phyloP scores from a whole-genome alignment of 1,140 invertebrate genomes.

The Hormaphis cornu region DNA sequence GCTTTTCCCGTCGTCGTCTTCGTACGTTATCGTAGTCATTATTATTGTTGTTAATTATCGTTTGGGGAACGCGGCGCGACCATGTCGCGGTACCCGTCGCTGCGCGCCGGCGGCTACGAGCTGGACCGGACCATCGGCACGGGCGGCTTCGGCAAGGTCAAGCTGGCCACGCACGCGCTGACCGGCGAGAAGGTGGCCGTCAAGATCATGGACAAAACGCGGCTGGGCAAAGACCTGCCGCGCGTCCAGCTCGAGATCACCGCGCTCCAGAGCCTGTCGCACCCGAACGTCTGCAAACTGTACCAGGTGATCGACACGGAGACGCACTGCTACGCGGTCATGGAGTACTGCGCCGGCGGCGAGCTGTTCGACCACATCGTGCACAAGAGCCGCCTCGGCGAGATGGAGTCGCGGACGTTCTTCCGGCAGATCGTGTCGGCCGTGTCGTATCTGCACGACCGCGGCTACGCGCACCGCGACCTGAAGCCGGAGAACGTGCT shows the following conservation, averaged over 20 bases:
- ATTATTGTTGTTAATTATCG: no score
- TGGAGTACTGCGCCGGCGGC: slow-evolving; percentile 75
- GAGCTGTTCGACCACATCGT: slow-evolving; percentile 74
- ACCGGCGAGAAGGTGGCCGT: slow-evolving; percentile 77
- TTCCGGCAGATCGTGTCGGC: slow-evolving; percentile 71
- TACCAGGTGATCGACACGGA: slow-evolving; percentile 74
- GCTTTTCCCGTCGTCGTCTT: neutral
- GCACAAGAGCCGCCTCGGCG: slow-evolving; percentile 57
- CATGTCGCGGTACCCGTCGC: slow-evolving; percentile 24
- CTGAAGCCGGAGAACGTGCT: slow-evolving; percentile 80
- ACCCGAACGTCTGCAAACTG: slow-evolving; percentile 74
- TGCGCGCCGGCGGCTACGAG: slow-evolving; percentile 46
- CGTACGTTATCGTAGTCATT: neutral
- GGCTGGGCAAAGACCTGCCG: slow-evolving; percentile 65
- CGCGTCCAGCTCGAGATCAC: slow-evolving; percentile 68
- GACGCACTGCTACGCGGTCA: slow-evolving; percentile 57
- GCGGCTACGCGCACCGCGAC: slow-evolving; percentile 71
- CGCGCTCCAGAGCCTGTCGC: slow-evolving; percentile 66
- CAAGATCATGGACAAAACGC: slow-evolving; percentile 73
- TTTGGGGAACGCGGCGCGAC: neutral
- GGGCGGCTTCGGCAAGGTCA: slow-evolving; percentile 74
- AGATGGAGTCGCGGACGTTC: slow-evolving; percentile 60
- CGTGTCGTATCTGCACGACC: slow-evolving; percentile 63
- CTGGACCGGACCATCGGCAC: slow-evolving; percentile 64
- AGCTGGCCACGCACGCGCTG: slow-evolving; percentile 62